Percentiles rank a stretch among this genome's conserved stretches.
Conservation (phyloP, 2,113 vertebrate species). For the Rhea pennata region DNA sequence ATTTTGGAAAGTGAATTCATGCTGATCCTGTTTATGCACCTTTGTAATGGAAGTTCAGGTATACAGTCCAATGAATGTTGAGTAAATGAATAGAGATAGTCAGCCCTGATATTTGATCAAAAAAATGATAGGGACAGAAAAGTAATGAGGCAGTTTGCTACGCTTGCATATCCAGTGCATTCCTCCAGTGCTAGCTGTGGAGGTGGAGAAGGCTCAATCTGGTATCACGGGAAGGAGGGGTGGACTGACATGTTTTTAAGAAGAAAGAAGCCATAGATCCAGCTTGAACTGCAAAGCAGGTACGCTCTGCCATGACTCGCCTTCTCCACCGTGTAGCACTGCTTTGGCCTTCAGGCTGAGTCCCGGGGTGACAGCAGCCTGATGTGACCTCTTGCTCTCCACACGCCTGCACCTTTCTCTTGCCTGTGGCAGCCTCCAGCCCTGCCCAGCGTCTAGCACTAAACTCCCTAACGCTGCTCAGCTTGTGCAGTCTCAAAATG, state of each 20-base stretch:
- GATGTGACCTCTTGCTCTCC: background rate
- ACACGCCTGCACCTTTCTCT: background rate
- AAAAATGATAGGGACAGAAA: background rate
- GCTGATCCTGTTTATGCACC: background rate
- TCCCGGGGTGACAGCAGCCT: background rate
- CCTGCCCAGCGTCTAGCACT: background rate
- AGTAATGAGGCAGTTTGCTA: background rate
- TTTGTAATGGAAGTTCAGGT: background rate
- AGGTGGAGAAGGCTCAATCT: background rate
- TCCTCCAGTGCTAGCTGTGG: background rate
- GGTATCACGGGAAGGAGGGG: fast-evolving
- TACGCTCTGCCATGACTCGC: background rate
- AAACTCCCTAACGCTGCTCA: background rate
- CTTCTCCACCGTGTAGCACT: fast-evolving
- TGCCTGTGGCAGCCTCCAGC: background rate
- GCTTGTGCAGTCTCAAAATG: background rate
- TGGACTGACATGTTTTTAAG: background rate
- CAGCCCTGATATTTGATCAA: background rate
- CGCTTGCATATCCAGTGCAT: fast-evolving
- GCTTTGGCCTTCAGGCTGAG: background rate
- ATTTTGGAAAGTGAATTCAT: background rate
- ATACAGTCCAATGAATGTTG: fast-evolving
- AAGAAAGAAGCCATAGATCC: background rate
- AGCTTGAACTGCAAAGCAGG: background rate
- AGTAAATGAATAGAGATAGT: background rate